Evolutionary conservation across 1,140 invertebrate genomes (phyloP).

Genomic region (Trinorchestia longiramus): DNA sequence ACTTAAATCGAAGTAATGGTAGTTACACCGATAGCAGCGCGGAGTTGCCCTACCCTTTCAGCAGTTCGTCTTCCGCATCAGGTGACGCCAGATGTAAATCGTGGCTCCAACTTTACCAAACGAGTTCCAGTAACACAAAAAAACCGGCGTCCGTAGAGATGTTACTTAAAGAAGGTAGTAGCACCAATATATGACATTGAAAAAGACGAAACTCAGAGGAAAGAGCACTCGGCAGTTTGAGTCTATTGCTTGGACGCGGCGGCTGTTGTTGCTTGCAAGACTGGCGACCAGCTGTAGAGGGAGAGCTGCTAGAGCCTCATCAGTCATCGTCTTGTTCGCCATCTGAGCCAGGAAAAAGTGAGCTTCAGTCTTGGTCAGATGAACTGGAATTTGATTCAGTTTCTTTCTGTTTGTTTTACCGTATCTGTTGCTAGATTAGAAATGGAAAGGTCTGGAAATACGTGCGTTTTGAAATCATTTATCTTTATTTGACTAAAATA

Average conservation of each 20-base stretch:
- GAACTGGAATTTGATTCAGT: neutral
- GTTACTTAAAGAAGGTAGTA: slow-evolving; percentile 60
- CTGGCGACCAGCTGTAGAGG: slow-evolving; percentile 37
- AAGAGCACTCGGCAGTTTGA: slow-evolving; percentile 57
- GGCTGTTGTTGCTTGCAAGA: slow-evolving; percentile 19
- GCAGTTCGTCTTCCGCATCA: neutral
- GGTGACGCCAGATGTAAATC: neutral
- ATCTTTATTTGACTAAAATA: too few species aligned
- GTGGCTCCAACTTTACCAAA: neutral
- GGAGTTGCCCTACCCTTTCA: neutral
- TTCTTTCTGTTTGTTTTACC: neutral
- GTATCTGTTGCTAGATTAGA: neutral
- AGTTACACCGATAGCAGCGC: too few species aligned
- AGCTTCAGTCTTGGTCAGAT: neutral
- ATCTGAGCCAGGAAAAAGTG: neutral
- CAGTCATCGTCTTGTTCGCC: neutral
- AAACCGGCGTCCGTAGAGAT: neutral
- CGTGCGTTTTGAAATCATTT: too few species aligned
- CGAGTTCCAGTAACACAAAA: neutral
- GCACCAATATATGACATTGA: slow-evolving; percentile 64
- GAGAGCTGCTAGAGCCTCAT: slow-evolving; percentile 19
- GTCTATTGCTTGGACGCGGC: slow-evolving; percentile 54
- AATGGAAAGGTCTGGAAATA: neutral
- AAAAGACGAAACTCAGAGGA: slow-evolving; percentile 63
- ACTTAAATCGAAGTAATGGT: too few species aligned